Conservation (phyloP, 2,888 invertebrate genomes). For the Pachymerium ferrugineum region DNA sequence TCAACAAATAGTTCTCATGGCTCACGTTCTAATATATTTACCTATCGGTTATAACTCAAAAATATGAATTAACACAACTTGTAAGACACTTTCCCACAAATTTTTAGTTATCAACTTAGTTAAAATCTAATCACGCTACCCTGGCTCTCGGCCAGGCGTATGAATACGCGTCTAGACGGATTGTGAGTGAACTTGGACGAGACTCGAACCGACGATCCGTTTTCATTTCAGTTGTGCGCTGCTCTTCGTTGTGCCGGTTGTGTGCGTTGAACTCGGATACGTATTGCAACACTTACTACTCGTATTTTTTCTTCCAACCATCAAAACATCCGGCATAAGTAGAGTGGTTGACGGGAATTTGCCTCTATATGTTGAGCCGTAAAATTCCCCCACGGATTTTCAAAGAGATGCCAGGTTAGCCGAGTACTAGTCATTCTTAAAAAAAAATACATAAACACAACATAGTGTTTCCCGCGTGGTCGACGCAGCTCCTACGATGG, state of each 20-base stretch:
- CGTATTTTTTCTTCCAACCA: no score
- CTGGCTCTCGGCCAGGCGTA: not conserved
- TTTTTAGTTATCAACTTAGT: not conserved
- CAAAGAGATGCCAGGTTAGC: conserved; percentile 5
- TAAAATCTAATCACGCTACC: not conserved
- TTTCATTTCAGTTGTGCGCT: conserved; percentile 9
- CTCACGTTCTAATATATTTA: not conserved
- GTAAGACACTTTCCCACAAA: not conserved
- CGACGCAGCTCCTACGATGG: not conserved
- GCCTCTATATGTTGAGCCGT: not conserved
- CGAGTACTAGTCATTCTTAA: not conserved
- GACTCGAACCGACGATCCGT: not conserved
- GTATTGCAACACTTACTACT: not conserved
- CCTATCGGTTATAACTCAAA: not conserved
- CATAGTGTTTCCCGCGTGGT: not conserved
- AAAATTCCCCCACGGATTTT: not conserved
- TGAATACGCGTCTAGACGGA: not conserved
- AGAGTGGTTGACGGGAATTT: not conserved
- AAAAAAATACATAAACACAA: not conserved
- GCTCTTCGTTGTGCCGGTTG: not conserved
- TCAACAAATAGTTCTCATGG: not conserved
- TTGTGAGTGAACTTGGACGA: not conserved
- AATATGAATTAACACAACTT: not conserved
- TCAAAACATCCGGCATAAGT: not conserved
- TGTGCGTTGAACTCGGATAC: not conserved